Conservation (phyloP, 2,888 invertebrate species). For the Tenthredo distinguenda region DNA sequence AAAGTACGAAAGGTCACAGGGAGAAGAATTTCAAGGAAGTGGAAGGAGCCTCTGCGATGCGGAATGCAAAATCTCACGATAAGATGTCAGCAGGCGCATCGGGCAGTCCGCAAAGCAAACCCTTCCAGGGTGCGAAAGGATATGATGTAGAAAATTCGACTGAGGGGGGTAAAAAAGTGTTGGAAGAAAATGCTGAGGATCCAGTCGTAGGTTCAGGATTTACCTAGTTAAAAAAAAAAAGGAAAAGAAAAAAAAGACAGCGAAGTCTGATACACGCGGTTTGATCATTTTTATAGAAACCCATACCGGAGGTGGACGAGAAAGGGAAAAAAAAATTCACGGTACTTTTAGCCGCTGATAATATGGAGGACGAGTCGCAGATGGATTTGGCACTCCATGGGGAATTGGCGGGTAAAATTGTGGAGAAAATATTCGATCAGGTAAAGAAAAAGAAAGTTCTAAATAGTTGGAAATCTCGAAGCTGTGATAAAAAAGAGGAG, state of each 20-base stretch:
- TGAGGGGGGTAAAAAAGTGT: slow-evolving; percentile 1
- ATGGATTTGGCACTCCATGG: slow-evolving; percentile 67
- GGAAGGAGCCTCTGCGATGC: not conserved
- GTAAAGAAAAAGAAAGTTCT: slow-evolving; percentile 56
- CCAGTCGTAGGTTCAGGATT: slow-evolving; percentile 20
- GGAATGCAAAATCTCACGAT: not conserved
- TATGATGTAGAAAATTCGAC: not conserved
- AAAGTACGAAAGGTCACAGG: not conserved
- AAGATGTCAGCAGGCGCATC: not conserved
- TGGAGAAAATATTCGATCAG: slow-evolving; percentile 68
- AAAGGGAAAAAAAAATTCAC: slow-evolving; percentile 56
- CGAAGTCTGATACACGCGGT: not conserved
- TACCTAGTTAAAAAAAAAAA: not conserved
- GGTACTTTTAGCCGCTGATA: slow-evolving; percentile 60
- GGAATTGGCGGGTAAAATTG: slow-evolving; percentile 70
- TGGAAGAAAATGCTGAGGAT: slow-evolving; percentile 36
- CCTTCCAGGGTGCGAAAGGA: not conserved
- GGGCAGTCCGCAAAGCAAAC: not conserved
- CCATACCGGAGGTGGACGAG: slow-evolving; percentile 44
- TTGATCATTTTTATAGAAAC: slow-evolving; percentile 13
- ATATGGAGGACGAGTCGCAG: slow-evolving; percentile 68
- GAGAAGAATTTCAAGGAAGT: not conserved
- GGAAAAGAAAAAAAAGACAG: not conserved
- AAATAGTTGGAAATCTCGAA: not conserved
- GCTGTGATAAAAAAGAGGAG: not conserved